Base-by-base conservation (phyloP, 2,797 vertebrate species). In the Syngnathus rostellatus region DNA sequence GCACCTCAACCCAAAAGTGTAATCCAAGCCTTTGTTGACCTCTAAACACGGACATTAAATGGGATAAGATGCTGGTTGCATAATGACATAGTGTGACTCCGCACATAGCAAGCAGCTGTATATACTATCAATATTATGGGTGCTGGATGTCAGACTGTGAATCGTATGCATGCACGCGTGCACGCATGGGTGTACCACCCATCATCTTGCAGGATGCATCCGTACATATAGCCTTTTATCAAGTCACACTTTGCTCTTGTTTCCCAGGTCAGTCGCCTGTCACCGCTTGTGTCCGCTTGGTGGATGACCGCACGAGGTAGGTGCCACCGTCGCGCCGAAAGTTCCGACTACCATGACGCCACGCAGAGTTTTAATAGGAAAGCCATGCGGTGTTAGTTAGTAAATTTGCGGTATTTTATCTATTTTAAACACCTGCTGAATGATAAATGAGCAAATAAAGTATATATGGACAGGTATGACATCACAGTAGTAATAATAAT, bases 81-180 rank as follows among this genome's bases (percentile, higher is more conserved):
- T 88, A 87, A 79, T 83, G 80, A 77, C 78, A 83, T 79, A 77
- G 78, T 71, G 74, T 21, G 77, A 77, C 82, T 68, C 68, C 77
- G 75, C 71, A 72, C 83, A 86, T 86, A 78, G 75, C 80, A 76
- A 79, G 76, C 68, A 60, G 31, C 17, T 90, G 86, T 92, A 83
- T 90, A 88, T 79, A 89, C 81, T 87, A 85, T 90, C 88, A 92
- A 92, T 91, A 92, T 91, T 91, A 80, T 90, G 88, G 80, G 87
- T 90, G 70, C 78, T 76, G 38, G 12, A 21, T 40, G 19, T 45
- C 58, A 74, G 77, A 83, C 71, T 64, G 68, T 67, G 54, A 17
- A 63, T 70, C 2, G 40, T 23, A 31, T 31, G 31, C 25, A 25
- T 25, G 25, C 25, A 25, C 64, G 43, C 62, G 73, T 51, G 39